A percentile compares a stretch with the other conserved stretches of the same genome.
Conservation (phyloP, 2,113 vertebrate species). For the Hippocampus comes region DNA sequence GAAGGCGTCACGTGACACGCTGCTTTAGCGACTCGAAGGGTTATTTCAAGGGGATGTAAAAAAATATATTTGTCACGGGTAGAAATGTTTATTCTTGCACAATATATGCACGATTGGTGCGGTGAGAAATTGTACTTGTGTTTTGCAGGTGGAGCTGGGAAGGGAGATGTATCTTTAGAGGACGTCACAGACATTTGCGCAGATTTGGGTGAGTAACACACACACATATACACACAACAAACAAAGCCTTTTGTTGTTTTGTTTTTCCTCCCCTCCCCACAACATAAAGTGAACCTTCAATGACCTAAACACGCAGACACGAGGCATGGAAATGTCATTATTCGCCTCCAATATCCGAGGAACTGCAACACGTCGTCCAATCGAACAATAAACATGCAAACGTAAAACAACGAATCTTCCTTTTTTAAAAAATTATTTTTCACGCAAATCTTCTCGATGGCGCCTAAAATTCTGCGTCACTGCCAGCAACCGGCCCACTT, state of each 20-base stretch:
- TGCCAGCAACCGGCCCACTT: slow-evolving; percentile 42
- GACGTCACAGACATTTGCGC: slow-evolving; percentile 56
- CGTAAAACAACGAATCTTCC: background rate
- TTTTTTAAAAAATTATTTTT: background rate
- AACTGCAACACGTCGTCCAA: background rate
- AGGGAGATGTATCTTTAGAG: slow-evolving; percentile 69
- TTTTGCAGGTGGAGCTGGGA: slow-evolving; percentile 65
- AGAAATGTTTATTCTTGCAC: background rate
- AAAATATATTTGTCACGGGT: too few relatives aligned
- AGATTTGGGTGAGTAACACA: slow-evolving; percentile 70
- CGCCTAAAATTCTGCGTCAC: background rate
- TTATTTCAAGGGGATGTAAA: background rate
- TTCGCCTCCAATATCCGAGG: slow-evolving; percentile 19
- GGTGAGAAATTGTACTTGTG: slow-evolving; percentile 10
- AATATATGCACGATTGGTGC: background rate
- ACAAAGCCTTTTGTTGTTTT: slow-evolving; percentile 4
- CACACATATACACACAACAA: background rate
- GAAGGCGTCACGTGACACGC: background rate
- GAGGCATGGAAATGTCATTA: slow-evolving; percentile 45
- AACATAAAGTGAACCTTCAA: slow-evolving; percentile 40
- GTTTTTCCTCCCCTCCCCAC: background rate
- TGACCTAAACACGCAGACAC: slow-evolving; percentile 37
- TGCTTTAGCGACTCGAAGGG: too few relatives aligned
- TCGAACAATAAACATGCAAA: background rate
- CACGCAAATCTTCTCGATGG: slow-evolving; percentile 2